Evolutionary conservation across 2,113 vertebrate genomes (phyloP).

Genomic region (Malurus cyaneus): DNA sequence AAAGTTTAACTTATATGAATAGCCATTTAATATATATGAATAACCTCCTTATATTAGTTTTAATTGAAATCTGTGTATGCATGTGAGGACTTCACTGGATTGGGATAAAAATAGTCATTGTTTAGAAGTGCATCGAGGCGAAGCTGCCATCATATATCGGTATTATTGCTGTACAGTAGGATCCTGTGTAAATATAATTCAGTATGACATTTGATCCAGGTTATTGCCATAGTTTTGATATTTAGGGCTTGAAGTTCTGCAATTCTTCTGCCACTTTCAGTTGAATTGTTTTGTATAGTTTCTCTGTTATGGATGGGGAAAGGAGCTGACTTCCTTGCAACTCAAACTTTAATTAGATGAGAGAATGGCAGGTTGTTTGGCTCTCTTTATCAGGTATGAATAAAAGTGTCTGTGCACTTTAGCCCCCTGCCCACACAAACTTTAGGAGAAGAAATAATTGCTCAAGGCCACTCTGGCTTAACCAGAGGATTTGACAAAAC

Average conservation of each 20-base stretch:
- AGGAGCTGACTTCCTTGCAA: not conserved
- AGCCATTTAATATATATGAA: not conserved
- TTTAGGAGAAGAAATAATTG: not conserved
- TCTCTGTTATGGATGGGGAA: rapidly evolving
- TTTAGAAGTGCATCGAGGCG: not conserved
- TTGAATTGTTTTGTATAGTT: not conserved
- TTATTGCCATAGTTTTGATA: not conserved
- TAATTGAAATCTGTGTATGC: not conserved
- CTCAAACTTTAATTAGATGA: not conserved
- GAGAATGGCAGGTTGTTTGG: not conserved
- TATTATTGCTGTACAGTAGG: not conserved
- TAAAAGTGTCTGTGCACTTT: not conserved
- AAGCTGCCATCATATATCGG: not conserved
- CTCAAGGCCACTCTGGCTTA: not conserved
- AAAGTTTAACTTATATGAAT: not conserved
- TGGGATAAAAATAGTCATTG: not conserved
- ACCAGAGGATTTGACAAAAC: not conserved
- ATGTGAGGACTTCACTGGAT: not conserved
- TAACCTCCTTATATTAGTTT: not conserved
- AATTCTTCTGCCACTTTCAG: not conserved
- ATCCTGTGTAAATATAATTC: not conserved
- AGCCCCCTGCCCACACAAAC: not conserved
- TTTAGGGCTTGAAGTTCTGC: not conserved
- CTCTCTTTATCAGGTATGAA: not conserved
- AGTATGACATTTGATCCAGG: not conserved